phyloP scores from a whole-genome alignment of 2,888 invertebrate genomes.

The Malthinus seriepunctatus region DNA sequence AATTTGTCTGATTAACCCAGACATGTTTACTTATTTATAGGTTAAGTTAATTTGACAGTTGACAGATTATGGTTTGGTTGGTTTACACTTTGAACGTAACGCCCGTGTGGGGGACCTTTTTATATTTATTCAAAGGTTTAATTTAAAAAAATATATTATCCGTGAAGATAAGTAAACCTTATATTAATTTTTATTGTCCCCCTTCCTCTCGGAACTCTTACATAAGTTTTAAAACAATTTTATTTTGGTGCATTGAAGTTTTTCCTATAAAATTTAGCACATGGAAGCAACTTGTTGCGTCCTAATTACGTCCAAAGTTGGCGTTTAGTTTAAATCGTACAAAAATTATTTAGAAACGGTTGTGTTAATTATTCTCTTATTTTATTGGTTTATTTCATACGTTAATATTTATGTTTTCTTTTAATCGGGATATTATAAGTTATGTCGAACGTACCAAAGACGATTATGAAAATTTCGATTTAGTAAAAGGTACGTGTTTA shows the following conservation, averaged over 20 bases:
- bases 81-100: too few species aligned
- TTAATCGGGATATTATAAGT: conserved; percentile 11
- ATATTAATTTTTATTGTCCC: too few species aligned
- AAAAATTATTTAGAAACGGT: background rate
- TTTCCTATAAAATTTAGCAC: background rate
- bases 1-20: conserved; percentile 12
- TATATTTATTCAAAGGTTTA: too few species aligned
- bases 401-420: background rate
- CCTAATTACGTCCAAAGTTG: background rate
- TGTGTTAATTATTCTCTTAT: background rate
- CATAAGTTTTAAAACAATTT: too few species aligned
- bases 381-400: background rate
- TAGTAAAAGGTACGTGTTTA: background rate
- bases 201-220: background rate
- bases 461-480: conserved; percentile 19
- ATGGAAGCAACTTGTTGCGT: conserved; percentile 15
- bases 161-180: too few species aligned
- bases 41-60: background rate
- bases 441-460: conserved; percentile 6
- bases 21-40: conserved; percentile 12
- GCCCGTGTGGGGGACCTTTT: too few species aligned
- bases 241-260: background rate
- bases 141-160: too few species aligned
- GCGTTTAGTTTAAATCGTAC: background rate
- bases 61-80: too few species aligned